Percentiles rank a stretch among this genome's conserved stretches.
Conservation (phyloP, 2,113 vertebrate genomes). For the Rhombomys opimus region DNA sequence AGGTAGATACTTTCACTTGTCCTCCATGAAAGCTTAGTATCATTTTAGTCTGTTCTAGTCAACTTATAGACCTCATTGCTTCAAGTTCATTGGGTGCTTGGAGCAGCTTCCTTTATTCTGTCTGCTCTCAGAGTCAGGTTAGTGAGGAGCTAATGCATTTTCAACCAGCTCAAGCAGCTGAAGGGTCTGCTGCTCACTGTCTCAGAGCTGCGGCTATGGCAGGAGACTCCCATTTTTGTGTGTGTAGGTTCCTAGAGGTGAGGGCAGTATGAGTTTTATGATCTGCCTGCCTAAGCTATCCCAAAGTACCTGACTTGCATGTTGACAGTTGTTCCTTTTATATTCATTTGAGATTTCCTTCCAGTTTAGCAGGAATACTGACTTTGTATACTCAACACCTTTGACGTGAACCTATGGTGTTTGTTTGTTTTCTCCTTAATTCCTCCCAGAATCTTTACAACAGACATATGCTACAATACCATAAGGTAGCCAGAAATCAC, state of each 20-base stretch:
- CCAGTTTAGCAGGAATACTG: background rate
- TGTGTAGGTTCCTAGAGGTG: background rate
- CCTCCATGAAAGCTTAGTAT: slow-evolving; percentile 71
- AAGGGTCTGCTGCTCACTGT: slow-evolving; percentile 3
- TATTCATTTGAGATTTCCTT: slow-evolving; percentile 3
- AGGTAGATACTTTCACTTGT: slow-evolving; percentile 73
- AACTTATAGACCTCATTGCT: slow-evolving; percentile 73
- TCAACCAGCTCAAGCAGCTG: slow-evolving; percentile 56
- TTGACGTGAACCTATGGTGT: background rate
- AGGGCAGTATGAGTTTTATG: background rate
- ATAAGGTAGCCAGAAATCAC: background rate
- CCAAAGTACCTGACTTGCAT: background rate
- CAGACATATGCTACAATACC: too few species aligned
- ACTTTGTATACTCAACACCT: background rate
- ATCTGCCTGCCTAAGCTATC: background rate
- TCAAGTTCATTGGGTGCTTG: slow-evolving; percentile 42
- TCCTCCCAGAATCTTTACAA: background rate
- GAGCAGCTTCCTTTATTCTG: slow-evolving; percentile 57
- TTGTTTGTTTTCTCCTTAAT: background rate
- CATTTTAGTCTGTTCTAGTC: slow-evolving; percentile 73
- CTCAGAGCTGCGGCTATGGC: background rate
- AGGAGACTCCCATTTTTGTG: background rate
- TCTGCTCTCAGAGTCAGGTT: slow-evolving; percentile 2
- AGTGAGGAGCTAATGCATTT: slow-evolving; percentile 64
- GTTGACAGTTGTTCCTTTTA: background rate